Percentiles rank a stretch among this genome's conserved stretches.
Evolutionary conservation across 2,888 invertebrate genomes (phyloP).

Genomic region (Drosophila borealis): DNA sequence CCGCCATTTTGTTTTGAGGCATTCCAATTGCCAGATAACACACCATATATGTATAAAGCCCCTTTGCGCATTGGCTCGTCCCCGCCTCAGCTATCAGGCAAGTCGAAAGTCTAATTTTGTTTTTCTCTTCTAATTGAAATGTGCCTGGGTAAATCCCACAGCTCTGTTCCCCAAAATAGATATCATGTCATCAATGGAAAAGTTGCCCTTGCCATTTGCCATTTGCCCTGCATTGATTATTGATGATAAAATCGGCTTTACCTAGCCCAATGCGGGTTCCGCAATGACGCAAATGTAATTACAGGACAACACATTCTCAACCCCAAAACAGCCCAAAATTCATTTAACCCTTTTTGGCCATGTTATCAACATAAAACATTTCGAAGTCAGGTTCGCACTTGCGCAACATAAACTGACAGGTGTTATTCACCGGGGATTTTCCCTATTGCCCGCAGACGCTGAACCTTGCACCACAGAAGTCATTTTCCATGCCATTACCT

Average conservation of each 20-base stretch:
- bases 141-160: conserved; percentile 61
- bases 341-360: conserved; percentile 40
- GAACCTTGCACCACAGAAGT: conserved; percentile 13
- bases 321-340: conserved; percentile 1
- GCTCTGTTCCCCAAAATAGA: conserved; percentile 54
- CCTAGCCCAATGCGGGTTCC: conserved; percentile 9
- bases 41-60: conserved; percentile 44
- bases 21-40: conserved; percentile 53
- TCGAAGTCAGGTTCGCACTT: background rate
- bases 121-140: conserved; percentile 69
- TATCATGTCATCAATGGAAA: conserved; percentile 67
- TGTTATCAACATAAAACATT: conserved; percentile 37
- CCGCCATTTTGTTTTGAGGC: conserved; percentile 64
- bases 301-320: conserved; percentile 16
- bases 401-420: conserved; percentile 32
- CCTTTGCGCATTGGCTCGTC: conserved; percentile 49
- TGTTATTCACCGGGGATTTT: conserved; percentile 33
- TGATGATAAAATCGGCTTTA: conserved; percentile 55
- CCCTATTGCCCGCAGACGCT: background rate
- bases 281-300: conserved; percentile 48
- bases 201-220: conserved; percentile 23
- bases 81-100: conserved; percentile 53
- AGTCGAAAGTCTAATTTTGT: conserved; percentile 73
- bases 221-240: conserved; percentile 51
- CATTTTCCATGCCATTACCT: conserved; percentile 45